Base-by-base conservation (phyloP, 2,888 invertebrate species). In the Hipparchia sbordonii region DNA sequence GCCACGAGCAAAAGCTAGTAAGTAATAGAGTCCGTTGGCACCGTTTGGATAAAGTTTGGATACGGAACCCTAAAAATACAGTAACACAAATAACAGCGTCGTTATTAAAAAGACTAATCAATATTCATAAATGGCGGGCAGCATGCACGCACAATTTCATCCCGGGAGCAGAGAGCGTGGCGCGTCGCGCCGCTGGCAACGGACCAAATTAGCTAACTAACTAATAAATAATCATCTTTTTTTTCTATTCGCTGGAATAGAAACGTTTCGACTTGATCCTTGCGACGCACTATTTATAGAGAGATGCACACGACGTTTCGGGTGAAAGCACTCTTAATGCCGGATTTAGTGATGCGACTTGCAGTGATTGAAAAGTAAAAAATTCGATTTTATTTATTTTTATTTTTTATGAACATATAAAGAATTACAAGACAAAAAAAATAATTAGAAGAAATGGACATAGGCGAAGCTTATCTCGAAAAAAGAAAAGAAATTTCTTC, bases 141-240 rank as follows among this genome's bases (percentile, higher is more conserved):
- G 76, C 75, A 72, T 79, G 84, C 90, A 90, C 92, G 92, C 92
- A 91, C 92, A 89, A 89, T 91, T 89, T 89, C 87, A 88, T 89
- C 86, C 78, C 78, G 78, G 82, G 89, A 90, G 88, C 89, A 70
- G 92, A 92, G 92, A 93, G 92, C 91, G 91, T 91, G 76, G 94
- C 94, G 84, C 84, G 87, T 82, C 87, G 87, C 84, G 87, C 82
- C 87, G 87, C 89, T 89, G 91, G 89, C 92, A 87, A 81, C 88
- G 87, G 91, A 93, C 93, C 92, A 92, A 93, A 93, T 93, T 93
- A 93, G 89, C 91, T 88, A 90, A 89, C 92, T 88, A 90, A 92
- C 91, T 93, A 92, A 93, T 93, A 93, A 93, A 93, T 93, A 90
- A 93, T 92, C 88, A 89, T 92, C 92, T 93, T 93, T 93, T 93